Evolutionary conservation across 2,113 vertebrate species (phyloP).

Genomic region (Lagenorhynchus albirostris): DNA sequence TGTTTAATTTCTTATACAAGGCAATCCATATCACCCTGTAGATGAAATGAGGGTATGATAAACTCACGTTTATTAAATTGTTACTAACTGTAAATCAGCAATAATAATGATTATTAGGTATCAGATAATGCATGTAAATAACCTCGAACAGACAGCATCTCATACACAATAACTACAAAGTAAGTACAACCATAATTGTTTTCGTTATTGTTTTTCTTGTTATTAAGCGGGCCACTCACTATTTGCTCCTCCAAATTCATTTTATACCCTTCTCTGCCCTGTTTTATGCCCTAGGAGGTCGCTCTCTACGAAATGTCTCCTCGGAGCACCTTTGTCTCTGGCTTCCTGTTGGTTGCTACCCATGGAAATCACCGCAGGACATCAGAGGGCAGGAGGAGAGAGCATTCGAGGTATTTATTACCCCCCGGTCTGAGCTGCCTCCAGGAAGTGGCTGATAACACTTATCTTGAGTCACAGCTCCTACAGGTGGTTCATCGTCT

Average conservation of each 20-base stretch:
- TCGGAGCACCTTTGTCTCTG: background rate
- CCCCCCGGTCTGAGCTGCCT: background rate
- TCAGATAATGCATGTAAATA: background rate
- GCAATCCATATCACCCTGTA: background rate
- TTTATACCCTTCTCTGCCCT: background rate
- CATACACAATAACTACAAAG: background rate
- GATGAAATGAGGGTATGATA: background rate
- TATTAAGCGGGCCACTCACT: background rate
- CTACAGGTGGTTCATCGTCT: background rate
- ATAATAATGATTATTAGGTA: background rate
- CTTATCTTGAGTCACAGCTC: background rate
- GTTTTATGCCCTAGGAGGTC: background rate
- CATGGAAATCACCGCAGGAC: background rate
- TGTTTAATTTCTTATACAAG: background rate
- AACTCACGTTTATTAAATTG: background rate
- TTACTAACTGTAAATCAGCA: background rate
- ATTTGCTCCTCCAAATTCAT: background rate
- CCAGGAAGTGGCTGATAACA: background rate
- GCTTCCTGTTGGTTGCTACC: background rate
- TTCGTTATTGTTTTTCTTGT: background rate
- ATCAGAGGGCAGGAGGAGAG: background rate
- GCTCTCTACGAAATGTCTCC: background rate
- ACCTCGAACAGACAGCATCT: background rate
- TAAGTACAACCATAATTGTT: background rate
- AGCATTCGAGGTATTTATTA: accelerated